phyloP scores from a whole-genome alignment of 1,140 invertebrate genomes.

The Phocides pigmalion region DNA sequence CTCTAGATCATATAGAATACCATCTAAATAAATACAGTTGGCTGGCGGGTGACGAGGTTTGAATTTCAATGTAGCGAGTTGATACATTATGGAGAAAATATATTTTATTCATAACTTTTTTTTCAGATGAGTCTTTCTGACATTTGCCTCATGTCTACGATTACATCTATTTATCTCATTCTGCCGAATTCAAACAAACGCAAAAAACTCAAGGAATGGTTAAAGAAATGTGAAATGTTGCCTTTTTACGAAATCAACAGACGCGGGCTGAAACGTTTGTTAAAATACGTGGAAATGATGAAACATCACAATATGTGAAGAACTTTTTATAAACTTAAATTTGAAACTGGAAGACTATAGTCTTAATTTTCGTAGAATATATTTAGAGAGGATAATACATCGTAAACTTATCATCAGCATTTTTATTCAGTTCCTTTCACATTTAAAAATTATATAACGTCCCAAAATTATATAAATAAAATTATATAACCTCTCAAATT shows the following conservation, averaged over 20 bases:
- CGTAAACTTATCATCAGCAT: no score
- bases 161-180: constrained; percentile 54
- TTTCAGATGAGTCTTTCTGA: constrained; percentile 65
- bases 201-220: constrained; percentile 51
- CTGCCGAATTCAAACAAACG: constrained; percentile 48
- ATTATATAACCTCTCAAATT: no score
- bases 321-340: no score
- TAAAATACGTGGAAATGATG: constrained; percentile 31
- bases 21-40: constrained; percentile 45
- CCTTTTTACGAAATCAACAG: constrained; percentile 60
- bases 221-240: constrained; percentile 50
- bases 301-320: not conserved
- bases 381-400: no score
- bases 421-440: no score
- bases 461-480: no score
- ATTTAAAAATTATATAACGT: no score
- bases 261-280: constrained; percentile 48
- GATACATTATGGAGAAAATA: constrained; percentile 1
- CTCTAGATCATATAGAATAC: constrained; percentile 56
- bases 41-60: constrained; percentile 60
- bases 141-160: constrained; percentile 56
- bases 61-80: constrained; percentile 4
- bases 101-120: constrained; percentile 7
- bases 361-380: no score
- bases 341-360: no score